phyloP scores from a whole-genome alignment of 2,797 vertebrate genomes.

The Tenualosa ilisha region DNA sequence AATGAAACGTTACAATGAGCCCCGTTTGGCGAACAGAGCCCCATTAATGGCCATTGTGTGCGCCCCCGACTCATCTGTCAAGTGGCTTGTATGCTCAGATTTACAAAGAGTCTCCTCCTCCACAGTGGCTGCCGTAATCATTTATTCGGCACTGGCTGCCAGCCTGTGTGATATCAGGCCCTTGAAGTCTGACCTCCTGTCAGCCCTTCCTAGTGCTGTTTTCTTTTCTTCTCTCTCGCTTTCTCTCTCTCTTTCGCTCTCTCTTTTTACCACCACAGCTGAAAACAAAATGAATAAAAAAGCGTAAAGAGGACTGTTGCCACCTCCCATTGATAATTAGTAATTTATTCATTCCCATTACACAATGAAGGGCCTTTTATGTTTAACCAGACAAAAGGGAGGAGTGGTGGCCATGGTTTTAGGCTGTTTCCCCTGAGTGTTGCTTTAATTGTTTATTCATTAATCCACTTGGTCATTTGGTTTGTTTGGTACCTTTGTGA shows the following conservation, averaged over 20 bases:
- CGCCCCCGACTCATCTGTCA: constrained; percentile 52
- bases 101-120: constrained; percentile 53
- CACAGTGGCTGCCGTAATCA: constrained; percentile 56
- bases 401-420: constrained; percentile 16
- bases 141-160: constrained; percentile 54
- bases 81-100: constrained; percentile 54
- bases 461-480: constrained; percentile 14
- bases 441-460: constrained; percentile 14
- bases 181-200: constrained; percentile 59
- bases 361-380: constrained; percentile 29
- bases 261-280: not conserved
- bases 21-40: constrained; percentile 50
- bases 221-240: not conserved
- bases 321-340: constrained; percentile 52
- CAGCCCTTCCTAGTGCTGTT: constrained; percentile 47
- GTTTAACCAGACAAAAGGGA: constrained; percentile 4
- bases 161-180: constrained; percentile 51
- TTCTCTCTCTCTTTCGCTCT: constrained; percentile 21
- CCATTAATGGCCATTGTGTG: constrained; percentile 51
- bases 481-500: constrained; percentile 19
- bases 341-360: constrained; percentile 51
- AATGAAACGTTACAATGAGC: constrained; percentile 53
- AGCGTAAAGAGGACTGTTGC: not conserved
- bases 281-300: not conserved
- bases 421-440: constrained; percentile 16